These are phyloP conservation scores for Tetrax tetrax DNA, from an alignment of 2,113 vertebrate species.

Conservation along the genomic window DNA sequence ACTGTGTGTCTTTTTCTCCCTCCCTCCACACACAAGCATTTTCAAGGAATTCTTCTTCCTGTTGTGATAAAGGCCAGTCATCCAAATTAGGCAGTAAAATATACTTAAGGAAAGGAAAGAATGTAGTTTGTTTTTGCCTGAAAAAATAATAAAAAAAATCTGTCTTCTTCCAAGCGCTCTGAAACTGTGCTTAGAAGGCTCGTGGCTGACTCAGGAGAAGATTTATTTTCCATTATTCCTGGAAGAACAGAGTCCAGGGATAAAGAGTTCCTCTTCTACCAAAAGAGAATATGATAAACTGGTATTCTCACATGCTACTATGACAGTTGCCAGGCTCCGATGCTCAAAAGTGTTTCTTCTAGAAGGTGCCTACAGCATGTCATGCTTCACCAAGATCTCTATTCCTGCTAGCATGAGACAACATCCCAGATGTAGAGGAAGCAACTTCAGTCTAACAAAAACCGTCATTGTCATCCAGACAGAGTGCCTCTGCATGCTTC, in stretches of 20 bases:
- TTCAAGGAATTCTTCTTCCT: neutral
- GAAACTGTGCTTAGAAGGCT: neutral
- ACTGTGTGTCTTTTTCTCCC: neutral
- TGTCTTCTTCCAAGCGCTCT: neutral
- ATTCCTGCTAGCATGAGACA: neutral
- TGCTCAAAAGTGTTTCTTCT: neutral
- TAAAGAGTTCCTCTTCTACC: neutral
- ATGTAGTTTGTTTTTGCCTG: neutral
- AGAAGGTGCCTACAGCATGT: neutral
- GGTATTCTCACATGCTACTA: neutral
- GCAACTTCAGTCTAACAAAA: neutral
- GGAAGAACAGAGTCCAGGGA: neutral
- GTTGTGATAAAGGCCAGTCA: neutral
- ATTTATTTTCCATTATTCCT: neutral
- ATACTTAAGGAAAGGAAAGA: neutral
- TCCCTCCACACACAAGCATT: neutral
- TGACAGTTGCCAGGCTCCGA: neutral
- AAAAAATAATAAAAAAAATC: neutral
- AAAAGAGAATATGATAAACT: neutral
- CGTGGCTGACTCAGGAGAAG: neutral
- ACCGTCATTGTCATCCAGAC: neutral
- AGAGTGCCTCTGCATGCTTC: neutral
- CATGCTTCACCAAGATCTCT: neutral
- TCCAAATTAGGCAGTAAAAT: neutral
- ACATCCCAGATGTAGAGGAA: neutral